phyloP scores from a whole-genome alignment of 2,113 vertebrate genomes.

The Tringa solitaria region DNA sequence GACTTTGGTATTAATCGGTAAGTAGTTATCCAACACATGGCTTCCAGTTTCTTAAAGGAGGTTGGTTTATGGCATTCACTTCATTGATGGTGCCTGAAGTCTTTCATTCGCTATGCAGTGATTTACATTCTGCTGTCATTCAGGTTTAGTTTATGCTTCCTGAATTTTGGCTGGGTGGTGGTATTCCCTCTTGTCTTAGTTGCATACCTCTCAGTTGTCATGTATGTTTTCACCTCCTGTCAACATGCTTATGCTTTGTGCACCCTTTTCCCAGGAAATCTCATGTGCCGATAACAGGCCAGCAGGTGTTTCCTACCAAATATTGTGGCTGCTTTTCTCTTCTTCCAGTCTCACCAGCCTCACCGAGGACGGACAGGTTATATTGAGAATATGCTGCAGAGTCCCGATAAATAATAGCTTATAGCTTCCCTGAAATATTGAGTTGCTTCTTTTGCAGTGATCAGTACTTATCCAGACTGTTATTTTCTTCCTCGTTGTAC shows the following conservation, averaged over 20 bases:
- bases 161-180: background rate
- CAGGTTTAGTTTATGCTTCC: background rate
- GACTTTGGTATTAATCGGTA: background rate
- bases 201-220: background rate
- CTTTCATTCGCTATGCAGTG: background rate
- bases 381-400: background rate
- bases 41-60: background rate
- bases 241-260: background rate
- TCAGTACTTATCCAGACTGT: background rate
- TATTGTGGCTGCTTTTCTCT: background rate
- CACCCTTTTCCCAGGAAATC: background rate
- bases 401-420: background rate
- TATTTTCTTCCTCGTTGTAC: background rate
- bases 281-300: background rate
- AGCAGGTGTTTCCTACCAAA: conserved; percentile 26
- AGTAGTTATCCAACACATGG: background rate
- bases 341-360: background rate
- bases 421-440: background rate
- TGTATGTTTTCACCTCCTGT: conserved; percentile 21
- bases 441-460: background rate
- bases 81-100: background rate
- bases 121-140: background rate
- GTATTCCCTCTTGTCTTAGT: background rate
- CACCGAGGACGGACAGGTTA: background rate
- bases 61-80: background rate